These are phyloP conservation scores for Drosophila bunnanda DNA, from an alignment of 2,888 invertebrate genomes.

Conservation along the genomic window DNA sequence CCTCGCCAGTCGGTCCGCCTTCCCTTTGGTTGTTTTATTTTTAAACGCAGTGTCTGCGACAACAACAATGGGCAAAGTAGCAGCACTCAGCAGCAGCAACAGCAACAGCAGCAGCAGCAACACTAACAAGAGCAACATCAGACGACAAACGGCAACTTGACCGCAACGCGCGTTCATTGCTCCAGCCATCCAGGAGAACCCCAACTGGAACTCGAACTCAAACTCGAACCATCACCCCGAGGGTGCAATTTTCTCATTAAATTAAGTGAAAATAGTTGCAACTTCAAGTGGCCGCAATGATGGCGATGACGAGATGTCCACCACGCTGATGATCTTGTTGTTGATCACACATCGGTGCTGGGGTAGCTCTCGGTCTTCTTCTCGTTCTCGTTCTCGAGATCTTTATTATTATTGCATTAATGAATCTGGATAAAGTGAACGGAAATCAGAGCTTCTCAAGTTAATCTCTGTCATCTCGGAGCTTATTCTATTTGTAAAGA, in stretches of 20 bases:
- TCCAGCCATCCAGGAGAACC: conserved; percentile 27
- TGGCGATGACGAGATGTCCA: conserved; percentile 36
- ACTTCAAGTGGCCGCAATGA: conserved; percentile 48
- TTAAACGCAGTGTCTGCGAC: conserved; percentile 72
- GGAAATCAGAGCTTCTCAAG: conserved; percentile 14
- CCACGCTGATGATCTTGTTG: conserved; percentile 29
- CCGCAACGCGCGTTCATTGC: conserved; percentile 74
- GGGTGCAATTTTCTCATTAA: conserved; percentile 70
- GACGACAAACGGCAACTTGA: conserved; percentile 63
- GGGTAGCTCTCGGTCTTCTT: neutral
- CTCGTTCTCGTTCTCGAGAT: conserved; percentile 5
- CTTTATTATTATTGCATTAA: conserved; percentile 27
- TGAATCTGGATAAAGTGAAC: conserved; percentile 13
- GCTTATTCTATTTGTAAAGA: conserved; percentile 2
- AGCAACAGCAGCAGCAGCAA: conserved; percentile 17
- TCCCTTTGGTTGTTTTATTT: conserved; percentile 55
- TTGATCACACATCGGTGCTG: conserved; percentile 3
- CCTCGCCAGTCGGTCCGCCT: conserved; percentile 18
- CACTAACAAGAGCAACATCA: conserved; percentile 20
- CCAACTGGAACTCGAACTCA: conserved; percentile 30
- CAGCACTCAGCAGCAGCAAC: conserved; percentile 23
- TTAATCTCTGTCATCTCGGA: conserved; percentile 2
- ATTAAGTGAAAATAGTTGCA: conserved; percentile 77
- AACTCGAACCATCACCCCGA: conserved; percentile 27
- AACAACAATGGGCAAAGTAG: conserved; percentile 45